Base-by-base conservation (phyloP, 2,888 invertebrate species). In the Volucella bombylans region DNA sequence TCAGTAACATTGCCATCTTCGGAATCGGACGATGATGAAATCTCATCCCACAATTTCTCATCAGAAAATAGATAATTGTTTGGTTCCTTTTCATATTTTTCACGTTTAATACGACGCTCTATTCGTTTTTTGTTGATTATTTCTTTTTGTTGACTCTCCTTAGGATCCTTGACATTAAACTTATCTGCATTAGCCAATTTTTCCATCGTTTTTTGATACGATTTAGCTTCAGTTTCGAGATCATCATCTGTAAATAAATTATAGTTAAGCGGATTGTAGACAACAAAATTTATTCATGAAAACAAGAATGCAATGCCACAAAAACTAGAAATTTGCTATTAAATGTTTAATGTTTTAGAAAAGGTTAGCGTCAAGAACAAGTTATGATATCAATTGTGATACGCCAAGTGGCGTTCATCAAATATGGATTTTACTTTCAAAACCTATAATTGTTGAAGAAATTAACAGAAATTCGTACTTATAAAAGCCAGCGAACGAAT, bases 41-140 rank as follows among this genome's bases (percentile, higher is more conserved):
- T 68, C 12, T 88, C 87, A 52, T 89, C 89, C 87, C 86, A 87
- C 12, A 88, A 71, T 9, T 88, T 87, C 43, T 89, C 89, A 76
- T 89, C 88, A 8, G 88, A 72, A 62, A 90, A 89, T 1, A 90
- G 71, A 59, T 87, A 89, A 86, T 88, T 89, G 39, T 79, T 82
- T 12, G 88, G 87, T 9, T 82, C 79, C 38, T 87, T 87, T 80
- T 88, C 87, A 59, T 87, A 86, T 74, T 88, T 87, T 39, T 87
- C 82, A 8, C 87, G 87, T 82, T 88, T 89, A 41, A 76, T 50
- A n/a, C 72, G 71, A 0, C 86, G 79, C 41, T 88, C 87, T n/a
- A 81, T 74, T 10, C 87, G 87, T 38, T 87, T 86, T 61, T 87
- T 88, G 41, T 87, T 82, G 3, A 72, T 82, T 3, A 78, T 69